Evolutionary conservation across 2,797 vertebrate species (phyloP).

Genomic region (Eupleurogrammus muticus): DNA sequence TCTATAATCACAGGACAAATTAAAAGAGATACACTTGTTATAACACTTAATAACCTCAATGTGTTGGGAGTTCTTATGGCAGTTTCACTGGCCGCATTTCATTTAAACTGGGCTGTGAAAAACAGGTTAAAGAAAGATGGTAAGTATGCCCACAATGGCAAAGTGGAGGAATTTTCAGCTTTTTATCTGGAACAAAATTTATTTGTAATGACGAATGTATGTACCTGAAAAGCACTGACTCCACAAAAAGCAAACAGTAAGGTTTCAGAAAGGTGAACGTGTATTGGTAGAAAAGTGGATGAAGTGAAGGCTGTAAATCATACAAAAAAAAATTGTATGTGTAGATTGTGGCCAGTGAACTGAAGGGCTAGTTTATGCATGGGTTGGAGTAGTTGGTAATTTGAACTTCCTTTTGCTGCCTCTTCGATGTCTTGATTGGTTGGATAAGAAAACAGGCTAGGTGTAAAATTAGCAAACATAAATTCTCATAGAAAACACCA

Average conservation of each 20-base stretch:
- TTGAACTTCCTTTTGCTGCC: slow-evolving; percentile 1
- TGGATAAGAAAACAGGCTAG: slow-evolving; percentile 31
- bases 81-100: not conserved
- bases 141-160: slow-evolving; percentile 1
- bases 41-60: not conserved
- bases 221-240: slow-evolving; percentile 19
- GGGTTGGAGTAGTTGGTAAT: not conserved
- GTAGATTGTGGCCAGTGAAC: not conserved
- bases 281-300: not conserved
- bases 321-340: not conserved
- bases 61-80: not conserved
- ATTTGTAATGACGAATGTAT: slow-evolving; percentile 24
- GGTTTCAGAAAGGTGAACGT: not conserved
- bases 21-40: slow-evolving; percentile 7
- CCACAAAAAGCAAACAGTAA: slow-evolving; percentile 16
- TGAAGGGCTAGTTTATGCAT: not conserved
- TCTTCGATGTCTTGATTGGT: slow-evolving; percentile 30
- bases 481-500: slow-evolving; percentile 52
- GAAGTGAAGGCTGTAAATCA: not conserved
- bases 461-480: slow-evolving; percentile 32
- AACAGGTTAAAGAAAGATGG: slow-evolving; percentile 18
- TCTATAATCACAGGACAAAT: slow-evolving; percentile 1
- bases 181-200: slow-evolving; percentile 28
- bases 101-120: not conserved
- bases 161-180: slow-evolving; percentile 5